These are phyloP conservation scores for Gymnothorax javanicus DNA, from an alignment of 2,797 vertebrate species.

Conservation along the genomic window DNA sequence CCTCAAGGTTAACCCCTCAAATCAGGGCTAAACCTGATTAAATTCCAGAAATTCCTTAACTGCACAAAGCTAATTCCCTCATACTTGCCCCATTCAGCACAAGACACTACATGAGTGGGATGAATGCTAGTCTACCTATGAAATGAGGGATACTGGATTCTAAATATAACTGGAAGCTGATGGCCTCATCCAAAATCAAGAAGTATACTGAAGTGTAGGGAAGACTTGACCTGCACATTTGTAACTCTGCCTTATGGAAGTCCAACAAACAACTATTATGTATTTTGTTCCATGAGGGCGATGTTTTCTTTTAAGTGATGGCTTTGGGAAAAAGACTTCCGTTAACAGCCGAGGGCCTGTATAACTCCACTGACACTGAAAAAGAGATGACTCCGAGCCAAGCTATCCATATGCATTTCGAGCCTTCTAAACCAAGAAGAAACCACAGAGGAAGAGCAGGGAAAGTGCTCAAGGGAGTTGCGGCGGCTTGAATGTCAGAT, in stretches of 20 bases:
- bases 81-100: background rate
- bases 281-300: background rate
- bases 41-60: slow-evolving; percentile 41
- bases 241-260: background rate
- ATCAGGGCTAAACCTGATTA: slow-evolving; percentile 49
- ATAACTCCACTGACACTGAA: slow-evolving; percentile 43
- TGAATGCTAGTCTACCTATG: no score
- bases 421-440: background rate
- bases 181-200: background rate
- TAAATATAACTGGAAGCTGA: background rate
- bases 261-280: background rate
- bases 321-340: background rate
- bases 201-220: background rate
- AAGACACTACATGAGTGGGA: background rate
- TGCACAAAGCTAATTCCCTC: slow-evolving; percentile 14
- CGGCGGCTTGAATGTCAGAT: background rate
- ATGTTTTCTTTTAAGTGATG: background rate
- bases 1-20: slow-evolving; percentile 59
- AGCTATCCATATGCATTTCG: background rate
- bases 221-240: background rate
- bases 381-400: background rate
- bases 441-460: background rate
- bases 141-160: background rate
- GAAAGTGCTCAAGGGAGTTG: background rate
- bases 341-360: background rate